Base-by-base conservation (phyloP, 2,888 invertebrate genomes). In the Miltochrista miniata region DNA sequence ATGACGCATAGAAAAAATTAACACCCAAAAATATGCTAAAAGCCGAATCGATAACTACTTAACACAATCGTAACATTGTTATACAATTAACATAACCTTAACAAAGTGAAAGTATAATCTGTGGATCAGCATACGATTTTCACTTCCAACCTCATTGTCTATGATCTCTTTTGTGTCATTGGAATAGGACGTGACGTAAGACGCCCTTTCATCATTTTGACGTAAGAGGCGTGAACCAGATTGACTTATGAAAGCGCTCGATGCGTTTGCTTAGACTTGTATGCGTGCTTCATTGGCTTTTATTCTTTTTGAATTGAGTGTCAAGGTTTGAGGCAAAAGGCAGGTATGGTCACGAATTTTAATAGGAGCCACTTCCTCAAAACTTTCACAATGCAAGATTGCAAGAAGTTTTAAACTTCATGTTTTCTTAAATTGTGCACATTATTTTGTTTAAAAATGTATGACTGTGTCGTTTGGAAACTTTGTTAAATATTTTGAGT, bases 91-190 rank as follows among this genome's bases (percentile, higher is more conserved):
- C 48, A 48, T 15, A 7, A 13, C 15, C 34, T 10, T 15, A 37
- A 7, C n/a, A 36, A 33, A 48, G 48, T 42, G 48, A 48, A 48
- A 48, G 48, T 48, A 10, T 37, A 37, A 45, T 45, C 45, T 33
- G n/a, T 40, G 29, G 40, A 34, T 34, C 30, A 11, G 29, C 9
- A 12, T 18, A 18, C 33, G 24, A 12, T 37, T 48, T 37, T 42
- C 42, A 48, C 37, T 48, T 37, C 18, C 37, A 8, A 24, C 35
- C 31, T 36, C 18, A 48, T 48, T 42, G 36, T 42, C 34, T 48
- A 30, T 40, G 34, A 31, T 42, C 41, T 31, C 34, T 36, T 36
- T 36, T 42, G 34, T 36, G 35, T 48, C 40, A 47, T 30, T 15
- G 29, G 30, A 30, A 44, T 30, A 4, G 11, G 39, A 33, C 14